phyloP scores from a whole-genome alignment of 2,797 vertebrate species.

The Manis javanica region DNA sequence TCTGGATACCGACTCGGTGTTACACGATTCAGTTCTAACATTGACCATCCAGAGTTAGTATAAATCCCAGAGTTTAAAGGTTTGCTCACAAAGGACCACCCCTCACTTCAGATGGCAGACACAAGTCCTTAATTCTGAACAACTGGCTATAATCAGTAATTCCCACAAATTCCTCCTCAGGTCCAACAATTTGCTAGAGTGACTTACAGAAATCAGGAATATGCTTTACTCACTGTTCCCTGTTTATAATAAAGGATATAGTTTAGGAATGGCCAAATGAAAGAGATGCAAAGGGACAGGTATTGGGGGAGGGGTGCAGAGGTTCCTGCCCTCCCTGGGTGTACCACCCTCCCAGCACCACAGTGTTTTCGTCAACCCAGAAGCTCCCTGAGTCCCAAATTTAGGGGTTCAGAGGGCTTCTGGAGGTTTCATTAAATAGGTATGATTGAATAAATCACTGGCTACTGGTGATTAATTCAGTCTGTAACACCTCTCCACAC shows the following conservation, averaged over 20 bases:
- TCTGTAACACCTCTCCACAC: not conserved
- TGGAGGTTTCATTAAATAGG: not conserved
- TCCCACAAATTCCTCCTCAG: not conserved
- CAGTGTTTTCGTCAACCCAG: not conserved
- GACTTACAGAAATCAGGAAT: not conserved
- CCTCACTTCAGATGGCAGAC: not conserved
- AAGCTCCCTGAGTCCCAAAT: not conserved
- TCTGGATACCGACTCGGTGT: not conserved
- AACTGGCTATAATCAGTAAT: not conserved
- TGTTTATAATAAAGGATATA: not conserved
- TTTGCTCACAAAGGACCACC: not conserved
- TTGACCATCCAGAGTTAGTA: not conserved
- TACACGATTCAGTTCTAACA: not conserved
- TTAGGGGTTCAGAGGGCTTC: not conserved
- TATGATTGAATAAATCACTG: not conserved
- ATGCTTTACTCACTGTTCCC: not conserved
- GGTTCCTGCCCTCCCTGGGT: not conserved
- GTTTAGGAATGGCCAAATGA: not conserved
- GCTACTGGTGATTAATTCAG: not conserved
- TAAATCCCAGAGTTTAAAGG: not conserved
- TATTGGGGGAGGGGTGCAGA: accelerated
- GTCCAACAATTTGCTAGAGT: not conserved
- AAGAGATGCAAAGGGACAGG: too few species aligned
- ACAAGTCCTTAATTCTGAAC: not conserved
- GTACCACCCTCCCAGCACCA: not conserved